Evolutionary conservation across 1,140 invertebrate species (phyloP), one percentile per base, ranked within the genome.

Genomic region (Leptopilina boulardi): DNA sequence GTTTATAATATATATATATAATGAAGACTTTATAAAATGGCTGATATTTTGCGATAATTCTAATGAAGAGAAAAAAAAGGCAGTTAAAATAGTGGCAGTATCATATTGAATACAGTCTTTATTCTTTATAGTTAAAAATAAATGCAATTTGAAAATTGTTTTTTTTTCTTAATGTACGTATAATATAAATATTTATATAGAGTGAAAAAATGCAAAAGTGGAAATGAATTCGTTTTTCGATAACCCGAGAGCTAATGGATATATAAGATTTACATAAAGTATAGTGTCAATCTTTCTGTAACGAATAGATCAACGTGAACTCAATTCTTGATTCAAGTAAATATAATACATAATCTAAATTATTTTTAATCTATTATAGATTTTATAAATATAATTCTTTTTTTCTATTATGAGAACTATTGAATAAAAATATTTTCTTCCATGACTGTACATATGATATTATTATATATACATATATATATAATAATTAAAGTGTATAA

Each of bases 401-500:
- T 8, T 56, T 23, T 56, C 6, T 21, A 74, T n/a, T 73, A 71
- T 54, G 80, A 82, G 82, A 75, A 82, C 76, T 84, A 82, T 84
- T 77, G 82, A 74, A 73, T 76, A 75, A 78, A 23, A 21, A 23
- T 5, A 23, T n/a, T n/a, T 34, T 30, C 13, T 34, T 30, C 23
- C 23, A 6, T 66, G 13, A 26, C 59, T 66, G 13, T 66, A 23
- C 19, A 26, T n/a, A n/a, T n/a, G n/a, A 15, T 26, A 26, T 59
- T 26, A 47, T 47, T 10, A 2, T 3, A 15, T 47, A 15, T 47
- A 47, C 4, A 47, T 47, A n/a, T 15, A 5, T 2, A 47, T 47
- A 47, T 15, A 4, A 18, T n/a, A 51, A 51, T 18, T 51, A n/a
- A 51, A 51, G 15, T 18, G 15, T 18, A 18, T n/a, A 51, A 5